These are phyloP conservation scores for Cosmia trapezina DNA, from an alignment of 2,888 invertebrate genomes.

Conservation along the genomic window DNA sequence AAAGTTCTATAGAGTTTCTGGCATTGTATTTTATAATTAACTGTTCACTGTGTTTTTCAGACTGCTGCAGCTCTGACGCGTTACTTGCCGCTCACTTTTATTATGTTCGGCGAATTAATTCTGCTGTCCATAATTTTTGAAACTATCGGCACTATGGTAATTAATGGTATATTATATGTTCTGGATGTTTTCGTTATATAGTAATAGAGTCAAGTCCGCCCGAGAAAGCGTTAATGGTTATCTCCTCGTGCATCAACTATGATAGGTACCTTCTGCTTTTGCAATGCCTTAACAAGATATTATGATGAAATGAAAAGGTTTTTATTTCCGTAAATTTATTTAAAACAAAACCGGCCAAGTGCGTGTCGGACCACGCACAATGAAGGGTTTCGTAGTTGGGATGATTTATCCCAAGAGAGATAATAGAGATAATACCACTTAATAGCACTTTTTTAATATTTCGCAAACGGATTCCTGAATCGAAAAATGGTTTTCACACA, in stretches of 20 bases:
- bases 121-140: slow-evolving; percentile 69
- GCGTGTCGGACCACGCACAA: too few relatives aligned
- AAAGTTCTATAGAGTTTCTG: slow-evolving; percentile 7
- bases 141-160: slow-evolving; percentile 56
- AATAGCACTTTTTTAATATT: too few relatives aligned
- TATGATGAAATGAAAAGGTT: not conserved
- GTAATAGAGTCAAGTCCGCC: not conserved
- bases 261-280: too few relatives aligned
- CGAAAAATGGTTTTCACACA: too few relatives aligned
- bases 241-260: not conserved
- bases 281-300: too few relatives aligned
- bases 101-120: slow-evolving; percentile 64
- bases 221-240: not conserved
- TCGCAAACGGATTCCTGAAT: too few relatives aligned
- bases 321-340: not conserved
- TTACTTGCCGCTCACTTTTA: slow-evolving; percentile 46
- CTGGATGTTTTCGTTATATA: too few relatives aligned
- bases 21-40: not conserved
- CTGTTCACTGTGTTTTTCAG: slow-evolving; percentile 11
- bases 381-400: too few relatives aligned
- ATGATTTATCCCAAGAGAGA: too few relatives aligned
- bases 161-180: not conserved
- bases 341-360: not conserved
- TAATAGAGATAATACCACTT: too few relatives aligned
- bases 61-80: slow-evolving; percentile 45